Percentiles rank a stretch among this genome's conserved stretches.
Conservation (phyloP, 1,140 invertebrate species). For the Zaprionus taronus region DNA sequence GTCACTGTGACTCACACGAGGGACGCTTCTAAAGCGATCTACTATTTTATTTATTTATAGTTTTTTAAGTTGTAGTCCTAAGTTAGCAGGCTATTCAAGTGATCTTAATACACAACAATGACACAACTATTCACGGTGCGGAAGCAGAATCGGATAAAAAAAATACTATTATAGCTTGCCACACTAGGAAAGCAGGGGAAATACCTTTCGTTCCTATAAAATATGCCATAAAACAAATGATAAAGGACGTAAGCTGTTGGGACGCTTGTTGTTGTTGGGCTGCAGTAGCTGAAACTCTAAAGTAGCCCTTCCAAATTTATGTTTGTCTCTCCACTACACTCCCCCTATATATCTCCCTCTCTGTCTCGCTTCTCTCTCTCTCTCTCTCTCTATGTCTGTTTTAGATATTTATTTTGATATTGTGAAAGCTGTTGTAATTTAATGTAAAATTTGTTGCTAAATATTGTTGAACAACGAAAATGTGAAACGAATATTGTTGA, state of each 20-base stretch:
- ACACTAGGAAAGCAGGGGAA: conserved; percentile 19
- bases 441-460: conserved; percentile 42
- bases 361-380: conserved; percentile 39
- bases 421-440: conserved; percentile 75
- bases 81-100: conserved; percentile 11
- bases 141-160: conserved; percentile 13
- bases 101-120: conserved; percentile 1
- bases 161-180: conserved; percentile 51
- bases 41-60: conserved; percentile 22
- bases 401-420: conserved; percentile 64
- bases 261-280: not conserved
- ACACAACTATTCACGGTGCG: not conserved
- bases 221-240: conserved; percentile 6
- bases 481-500: conserved; percentile 76
- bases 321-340: not conserved
- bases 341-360: conserved; percentile 10
- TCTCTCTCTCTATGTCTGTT: conserved; percentile 45
- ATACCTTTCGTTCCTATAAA: conserved; percentile 16
- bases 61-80: conserved; percentile 39
- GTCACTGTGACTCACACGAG: conserved; percentile 49
- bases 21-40: conserved; percentile 47
- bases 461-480: conserved; percentile 76
- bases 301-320: not conserved
- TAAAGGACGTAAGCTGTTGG: not conserved
- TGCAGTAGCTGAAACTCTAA: not conserved